Conservation (phyloP, 2,113 vertebrate species). For the Danionella cerebrum region DNA sequence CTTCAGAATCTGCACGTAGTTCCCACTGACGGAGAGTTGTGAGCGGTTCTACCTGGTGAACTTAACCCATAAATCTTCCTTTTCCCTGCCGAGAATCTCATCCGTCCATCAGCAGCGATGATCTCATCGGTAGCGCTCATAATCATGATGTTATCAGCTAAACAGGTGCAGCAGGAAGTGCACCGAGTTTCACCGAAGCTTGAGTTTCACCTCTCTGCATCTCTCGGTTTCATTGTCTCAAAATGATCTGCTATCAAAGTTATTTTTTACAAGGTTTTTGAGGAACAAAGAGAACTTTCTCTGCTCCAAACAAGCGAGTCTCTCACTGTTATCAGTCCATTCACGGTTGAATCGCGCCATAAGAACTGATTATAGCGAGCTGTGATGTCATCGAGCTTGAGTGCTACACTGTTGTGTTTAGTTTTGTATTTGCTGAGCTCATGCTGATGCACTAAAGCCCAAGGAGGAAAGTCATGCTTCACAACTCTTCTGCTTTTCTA, state of each 20-base stretch:
- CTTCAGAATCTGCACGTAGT: too few species aligned
- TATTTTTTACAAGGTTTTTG: neutral
- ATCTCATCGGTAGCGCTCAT: slow-evolving; percentile 17
- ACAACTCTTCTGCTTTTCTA: too few species aligned
- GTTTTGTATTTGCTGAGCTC: slow-evolving; percentile 2
- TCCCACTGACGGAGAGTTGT: too few species aligned
- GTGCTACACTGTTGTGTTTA: slow-evolving; percentile 3
- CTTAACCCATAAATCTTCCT: too few species aligned
- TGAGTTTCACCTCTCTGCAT: neutral
- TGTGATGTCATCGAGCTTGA: neutral
- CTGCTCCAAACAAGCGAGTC: slow-evolving; percentile 3
- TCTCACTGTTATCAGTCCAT: slow-evolving; percentile 1
- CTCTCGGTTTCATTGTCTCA: too few species aligned
- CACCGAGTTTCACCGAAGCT: neutral
- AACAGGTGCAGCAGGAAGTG: slow-evolving; percentile 37
- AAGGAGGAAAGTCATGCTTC: neutral
- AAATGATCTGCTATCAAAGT: too few species aligned
- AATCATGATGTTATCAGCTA: too few species aligned
- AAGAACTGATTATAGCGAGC: neutral
- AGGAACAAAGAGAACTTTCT: neutral
- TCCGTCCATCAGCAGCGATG: neutral
- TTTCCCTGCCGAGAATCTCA: too few species aligned
- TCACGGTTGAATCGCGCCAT: neutral
- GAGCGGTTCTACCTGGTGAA: too few species aligned
- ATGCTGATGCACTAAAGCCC: neutral